A percentile compares a stretch with the other conserved stretches of the same genome.
Evolutionary conservation across 1,140 invertebrate species (phyloP).

Genomic region (Hyles vespertilio): DNA sequence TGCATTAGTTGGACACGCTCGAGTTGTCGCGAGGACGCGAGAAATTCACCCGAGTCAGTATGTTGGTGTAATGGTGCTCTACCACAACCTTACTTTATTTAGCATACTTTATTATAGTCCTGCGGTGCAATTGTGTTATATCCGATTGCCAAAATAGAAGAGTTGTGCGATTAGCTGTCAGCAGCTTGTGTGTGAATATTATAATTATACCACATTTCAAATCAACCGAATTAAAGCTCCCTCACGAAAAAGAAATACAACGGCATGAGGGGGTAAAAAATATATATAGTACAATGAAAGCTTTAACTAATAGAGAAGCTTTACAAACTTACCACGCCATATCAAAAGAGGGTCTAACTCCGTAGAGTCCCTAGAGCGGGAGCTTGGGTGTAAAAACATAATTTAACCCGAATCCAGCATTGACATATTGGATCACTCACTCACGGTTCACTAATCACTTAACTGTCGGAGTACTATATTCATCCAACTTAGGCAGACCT

Average conservation of each 20-base stretch:
- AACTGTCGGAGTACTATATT: not conserved
- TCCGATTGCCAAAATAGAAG: no score
- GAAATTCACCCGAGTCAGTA: slow-evolving; percentile 27
- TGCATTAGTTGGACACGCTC: slow-evolving; percentile 64
- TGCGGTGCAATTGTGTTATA: no score
- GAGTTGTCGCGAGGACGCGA: slow-evolving; percentile 52
- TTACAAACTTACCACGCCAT: slow-evolving; percentile 54
- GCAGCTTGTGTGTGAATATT: no score
- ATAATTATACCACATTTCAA: no score
- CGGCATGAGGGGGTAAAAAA: no score
- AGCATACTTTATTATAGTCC: no score
- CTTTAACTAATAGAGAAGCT: not conserved
- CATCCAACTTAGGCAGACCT: not conserved
- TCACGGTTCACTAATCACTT: slow-evolving; percentile 33
- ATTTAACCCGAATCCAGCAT: slow-evolving; percentile 64
- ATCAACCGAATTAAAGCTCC: no score
- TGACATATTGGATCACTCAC: slow-evolving; percentile 55
- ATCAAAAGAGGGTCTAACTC: slow-evolving; percentile 62
- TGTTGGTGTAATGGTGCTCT: no score
- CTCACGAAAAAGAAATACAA: no score
- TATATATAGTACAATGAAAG: not conserved
- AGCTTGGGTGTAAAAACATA: slow-evolving; percentile 70
- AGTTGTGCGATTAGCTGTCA: no score
- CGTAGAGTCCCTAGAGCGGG: slow-evolving; percentile 54
- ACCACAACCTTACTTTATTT: no score